Base-by-base conservation (phyloP, 2,888 invertebrate genomes). In the Tupiocoris notatus region DNA sequence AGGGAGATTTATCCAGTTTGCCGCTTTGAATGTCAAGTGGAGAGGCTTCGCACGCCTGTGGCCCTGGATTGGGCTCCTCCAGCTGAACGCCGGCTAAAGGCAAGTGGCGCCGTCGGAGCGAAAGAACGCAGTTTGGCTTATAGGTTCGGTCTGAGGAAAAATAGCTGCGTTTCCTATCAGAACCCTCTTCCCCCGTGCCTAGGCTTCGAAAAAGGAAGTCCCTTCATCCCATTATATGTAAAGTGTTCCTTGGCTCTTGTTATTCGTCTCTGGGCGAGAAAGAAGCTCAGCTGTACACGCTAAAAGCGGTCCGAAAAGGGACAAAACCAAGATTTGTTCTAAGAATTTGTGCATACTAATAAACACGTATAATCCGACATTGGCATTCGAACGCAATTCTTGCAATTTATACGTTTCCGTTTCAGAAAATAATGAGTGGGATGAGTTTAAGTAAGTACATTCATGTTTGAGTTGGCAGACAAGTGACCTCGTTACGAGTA, bases 11-110 rank as follows among this genome's bases (percentile, higher is more conserved):
- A 67, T 67, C 67, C 67, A 21, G 56, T 54, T 18, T 16, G 56
- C 18, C 2, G 57, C 67, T 67, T 67, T 67, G 67, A 67, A 67
- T 67, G 67, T 54, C 67, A 67, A 67, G 67, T 67, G 65, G 25
- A 18, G 39, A 39, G 39, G 3, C 39, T 39, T 39, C 39, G 39
- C 39, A 12, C 39, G 3, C 39, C 6, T 54, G 67, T 39, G 67
- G 54, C 65, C 22, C 39, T 64, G 22, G 64, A n/a, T 64, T 23
- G 23, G 22, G 22, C 22, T 67, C 18, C 39, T 39, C 39, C 6
- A 12, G 39, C 39, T 39, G 39, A 39, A 12, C 39, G 39, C 39
- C 39, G 39, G 39, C 39, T 39, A 39, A 39, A 39, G 39, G 39
- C 39, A 39, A 39, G 39, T 39, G 39, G 39, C 39, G 39, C 39